Base-by-base conservation (phyloP, 2,888 invertebrate genomes). In the Heliconius aoede region DNA sequence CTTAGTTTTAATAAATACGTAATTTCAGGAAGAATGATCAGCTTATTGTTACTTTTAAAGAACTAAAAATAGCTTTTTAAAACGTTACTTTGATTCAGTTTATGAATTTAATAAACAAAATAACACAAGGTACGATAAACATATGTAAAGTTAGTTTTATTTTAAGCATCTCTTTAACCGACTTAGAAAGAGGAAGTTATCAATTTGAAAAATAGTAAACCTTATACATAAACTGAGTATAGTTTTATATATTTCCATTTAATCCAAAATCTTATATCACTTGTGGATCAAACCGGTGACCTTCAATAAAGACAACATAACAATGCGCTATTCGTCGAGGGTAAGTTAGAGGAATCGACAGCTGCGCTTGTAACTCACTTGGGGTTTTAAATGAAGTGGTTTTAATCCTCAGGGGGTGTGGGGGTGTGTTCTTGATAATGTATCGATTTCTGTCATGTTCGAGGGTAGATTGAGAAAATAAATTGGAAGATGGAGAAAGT, bases 101-200 rank as follows among this genome's bases (percentile, higher is more conserved):
- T 72, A 72, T 61, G 28, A 40, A 61, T 36, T 72, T 72, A 28
- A 61, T 72, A 40, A 36, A 72, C 72, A 72, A 40, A 55, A 69
- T 69, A 55, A 72, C 28, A 26, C 21, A 26, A 60, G 11, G 21
- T 36, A 1, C 28, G 21, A 13, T 61, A 40, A 36, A 61, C 60
- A 60, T 36, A n/a, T n/a, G 46, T 18, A 46, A 46, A 46, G 46
- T 46, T 46, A 21, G 46, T 46, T 46, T 21, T 21, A 46, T 46
- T 46, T n/a, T 46, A 46, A 2, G 18, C 18, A 46, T 46, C 46
- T 46, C n/a, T 46, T 46, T 46, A 46, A 46, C 46, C 8, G 46
- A 8, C 46, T 21, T 46, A 21, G 21, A 21, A 46, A 46, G 21
- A 21, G 46, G 8, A 55, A 55, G n/a, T n/a, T 55, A 55, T 55